Evolutionary conservation across 2,888 invertebrate species (phyloP).

Genomic region (Deilephila elpenor): DNA sequence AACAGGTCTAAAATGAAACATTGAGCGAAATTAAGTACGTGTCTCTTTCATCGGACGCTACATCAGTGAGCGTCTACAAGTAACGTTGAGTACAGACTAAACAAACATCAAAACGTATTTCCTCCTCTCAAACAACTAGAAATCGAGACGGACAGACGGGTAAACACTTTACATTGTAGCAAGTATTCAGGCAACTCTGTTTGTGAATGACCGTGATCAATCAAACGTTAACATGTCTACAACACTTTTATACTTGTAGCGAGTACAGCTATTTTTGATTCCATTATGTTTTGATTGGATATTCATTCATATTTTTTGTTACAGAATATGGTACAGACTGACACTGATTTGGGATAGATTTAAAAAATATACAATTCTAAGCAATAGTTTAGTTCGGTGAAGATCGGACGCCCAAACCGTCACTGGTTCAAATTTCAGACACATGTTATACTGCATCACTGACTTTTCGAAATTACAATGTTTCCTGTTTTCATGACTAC

Average conservation of each 20-base stretch:
- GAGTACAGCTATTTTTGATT: background rate
- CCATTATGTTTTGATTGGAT: background rate
- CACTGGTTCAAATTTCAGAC: no score
- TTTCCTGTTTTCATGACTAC: no score
- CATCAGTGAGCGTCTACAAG: conserved; percentile 41
- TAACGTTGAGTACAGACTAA: conserved; percentile 45
- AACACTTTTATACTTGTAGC: background rate
- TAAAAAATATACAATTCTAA: no score
- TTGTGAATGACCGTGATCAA: conserved; percentile 7
- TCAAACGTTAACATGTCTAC: background rate
- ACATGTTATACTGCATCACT: no score
- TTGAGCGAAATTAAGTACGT: conserved; percentile 36
- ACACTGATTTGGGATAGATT: background rate
- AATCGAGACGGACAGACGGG: conserved; percentile 44
- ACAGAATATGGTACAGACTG: background rate
- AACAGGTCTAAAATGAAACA: background rate
- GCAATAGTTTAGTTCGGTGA: no score
- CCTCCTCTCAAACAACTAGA: conserved; percentile 44
- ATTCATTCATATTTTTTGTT: background rate
- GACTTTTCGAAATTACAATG: no score
- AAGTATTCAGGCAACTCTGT: background rate
- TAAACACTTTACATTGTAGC: conserved; percentile 40
- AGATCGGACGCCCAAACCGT: no score
- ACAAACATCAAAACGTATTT: conserved; percentile 46
- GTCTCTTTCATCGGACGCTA: conserved; percentile 44